Evolutionary conservation across 2,113 vertebrate species (phyloP).

Genomic region (Salvelinus namaycush): DNA sequence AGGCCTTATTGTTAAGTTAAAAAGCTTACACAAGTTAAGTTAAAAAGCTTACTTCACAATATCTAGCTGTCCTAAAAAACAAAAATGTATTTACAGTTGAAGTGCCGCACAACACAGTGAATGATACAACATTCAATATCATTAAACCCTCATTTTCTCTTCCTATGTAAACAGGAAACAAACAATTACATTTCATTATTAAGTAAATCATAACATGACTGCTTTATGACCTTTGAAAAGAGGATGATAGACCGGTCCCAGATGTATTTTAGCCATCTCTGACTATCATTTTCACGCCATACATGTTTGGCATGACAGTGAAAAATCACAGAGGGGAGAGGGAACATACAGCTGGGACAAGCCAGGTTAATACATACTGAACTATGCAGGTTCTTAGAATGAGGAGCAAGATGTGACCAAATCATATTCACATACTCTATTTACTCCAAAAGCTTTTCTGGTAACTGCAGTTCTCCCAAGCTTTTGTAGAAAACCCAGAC

Average conservation of each 20-base stretch:
- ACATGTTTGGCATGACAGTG: not conserved
- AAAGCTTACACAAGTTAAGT: constrained; percentile 45
- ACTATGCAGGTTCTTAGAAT: too few relatives aligned
- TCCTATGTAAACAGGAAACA: constrained; percentile 69
- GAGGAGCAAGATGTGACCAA: not conserved
- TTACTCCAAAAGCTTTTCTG: not conserved
- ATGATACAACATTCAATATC: constrained; percentile 66
- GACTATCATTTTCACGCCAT: not conserved
- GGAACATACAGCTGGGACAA: too few relatives aligned
- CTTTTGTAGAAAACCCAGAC: not conserved
- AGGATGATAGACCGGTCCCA: too few relatives aligned
- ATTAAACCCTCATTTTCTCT: constrained; percentile 58
- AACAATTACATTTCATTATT: constrained; percentile 14
- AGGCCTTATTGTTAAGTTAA: constrained; percentile 72
- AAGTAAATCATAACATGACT: not conserved
- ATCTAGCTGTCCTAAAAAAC: constrained; percentile 53
- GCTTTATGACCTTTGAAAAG: not conserved
- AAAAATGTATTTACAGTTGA: constrained; percentile 67
- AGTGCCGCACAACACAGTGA: constrained; percentile 72
- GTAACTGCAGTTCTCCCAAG: not conserved
- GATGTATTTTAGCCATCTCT: too few relatives aligned
- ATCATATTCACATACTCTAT: not conserved
- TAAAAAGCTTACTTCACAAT: constrained; percentile 63
- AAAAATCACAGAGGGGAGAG: not conserved
- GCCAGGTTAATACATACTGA: too few relatives aligned